These are phyloP conservation scores for Caenorhabditis sp. DNA, from an alignment of 2,888 invertebrate species.

Conservation along the genomic window DNA sequence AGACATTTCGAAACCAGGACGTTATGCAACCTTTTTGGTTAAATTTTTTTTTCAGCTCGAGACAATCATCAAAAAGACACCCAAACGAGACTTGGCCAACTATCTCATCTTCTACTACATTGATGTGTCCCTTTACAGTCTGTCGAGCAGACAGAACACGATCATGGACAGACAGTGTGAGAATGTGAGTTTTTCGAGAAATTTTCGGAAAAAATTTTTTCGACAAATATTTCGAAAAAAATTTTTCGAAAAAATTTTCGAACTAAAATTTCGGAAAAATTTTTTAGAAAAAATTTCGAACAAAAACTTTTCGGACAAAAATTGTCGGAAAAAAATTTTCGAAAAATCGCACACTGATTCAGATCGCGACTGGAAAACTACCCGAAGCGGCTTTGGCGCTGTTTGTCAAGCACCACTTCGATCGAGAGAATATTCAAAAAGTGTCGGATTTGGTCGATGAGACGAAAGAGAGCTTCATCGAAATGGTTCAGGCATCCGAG, in stretches of 20 bases:
- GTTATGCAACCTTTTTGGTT: neutral
- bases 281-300: neutral
- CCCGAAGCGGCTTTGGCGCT: neutral
- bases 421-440: neutral
- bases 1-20: neutral
- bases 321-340: too few relatives aligned
- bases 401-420: neutral
- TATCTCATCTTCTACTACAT: conserved; percentile 9
- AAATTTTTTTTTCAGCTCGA: conserved; percentile 25
- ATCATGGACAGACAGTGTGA: neutral
- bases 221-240: neutral
- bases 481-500: conserved; percentile 6
- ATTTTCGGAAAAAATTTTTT: too few relatives aligned
- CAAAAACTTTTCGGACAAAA: neutral
- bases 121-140: neutral
- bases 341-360: too few relatives aligned
- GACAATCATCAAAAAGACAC: neutral
- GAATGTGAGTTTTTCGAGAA: neutral
- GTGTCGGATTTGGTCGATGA: neutral
- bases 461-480: neutral
- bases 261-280: neutral
- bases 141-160: neutral
- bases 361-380: neutral
- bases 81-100: conserved; percentile 14
- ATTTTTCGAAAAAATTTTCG: too few relatives aligned